Evolutionary conservation across 2,113 vertebrate genomes (phyloP), one percentile per base, ranked within the genome.

Genomic region (Myotis davidii): DNA sequence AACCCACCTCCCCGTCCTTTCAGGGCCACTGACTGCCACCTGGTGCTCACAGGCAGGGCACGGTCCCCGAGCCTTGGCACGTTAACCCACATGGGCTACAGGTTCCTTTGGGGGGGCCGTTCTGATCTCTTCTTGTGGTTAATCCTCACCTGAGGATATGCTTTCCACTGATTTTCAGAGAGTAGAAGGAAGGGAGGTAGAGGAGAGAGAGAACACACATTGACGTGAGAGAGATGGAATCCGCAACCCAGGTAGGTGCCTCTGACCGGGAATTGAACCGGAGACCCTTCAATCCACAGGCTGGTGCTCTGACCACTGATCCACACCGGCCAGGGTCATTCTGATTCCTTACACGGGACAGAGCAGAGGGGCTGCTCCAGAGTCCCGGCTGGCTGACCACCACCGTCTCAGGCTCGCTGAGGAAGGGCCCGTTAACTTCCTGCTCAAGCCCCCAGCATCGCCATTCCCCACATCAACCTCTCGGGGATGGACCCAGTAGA

Each of bases 1-100:
- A 11, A 18, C 18, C 42, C 52, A 1, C n/a, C 10, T 0, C 3
- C 0, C 16, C 1, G 6, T 6, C 42, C 73, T 76, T 14, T 27
- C 37, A 20, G 23, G 50, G 56, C 39, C 64, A 18, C 4, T 23
- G 6, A 16, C 21, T 90, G 64, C 37, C 12, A 14, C 13, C 42
- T 29, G 9, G n/a, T 9, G n/a, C 42, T 3, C 11, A 37, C 2
- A 50, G 92, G 65, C 65, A n/a, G 37, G 5, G 39, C 1, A 4
- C 1, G 78, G 20, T 29, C 34, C 42, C 59, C 25, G 32, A 10
- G n/a, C 50, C 29, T 69, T 8, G 64, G 10, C 25, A 59, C 10
- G 42, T 10, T 59, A 16, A 17, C 39, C 11, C 52, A 25, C 42
- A 23, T 0, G 18, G 20, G n/a, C 29, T 6, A 13, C 8, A 0